Conservation (phyloP, 2,888 invertebrate species). For the Ganaspis brasiliensis region DNA sequence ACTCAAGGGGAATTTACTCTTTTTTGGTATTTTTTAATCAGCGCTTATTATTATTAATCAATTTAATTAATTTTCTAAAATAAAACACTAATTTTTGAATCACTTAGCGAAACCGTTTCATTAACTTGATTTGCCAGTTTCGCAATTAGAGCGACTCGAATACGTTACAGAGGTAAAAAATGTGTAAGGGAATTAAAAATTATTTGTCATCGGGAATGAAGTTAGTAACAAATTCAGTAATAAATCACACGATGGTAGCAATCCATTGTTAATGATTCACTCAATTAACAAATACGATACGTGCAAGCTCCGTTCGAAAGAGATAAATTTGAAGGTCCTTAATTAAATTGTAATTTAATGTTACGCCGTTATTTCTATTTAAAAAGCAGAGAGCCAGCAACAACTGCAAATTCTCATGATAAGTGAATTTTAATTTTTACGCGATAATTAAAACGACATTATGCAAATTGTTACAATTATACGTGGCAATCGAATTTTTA, state of each 20-base stretch:
- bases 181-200: not conserved
- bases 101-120: not conserved
- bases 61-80: no score
- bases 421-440: slow-evolving; percentile 8
- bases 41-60: no score
- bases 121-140: not conserved
- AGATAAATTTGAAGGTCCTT: slow-evolving; percentile 26
- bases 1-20: no score
- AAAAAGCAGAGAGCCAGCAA: not conserved
- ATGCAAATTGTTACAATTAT: not conserved
- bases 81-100: no score
- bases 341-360: slow-evolving; percentile 32
- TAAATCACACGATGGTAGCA: not conserved
- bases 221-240: not conserved
- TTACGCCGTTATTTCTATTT: slow-evolving; percentile 15
- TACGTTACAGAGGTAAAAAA: not conserved
- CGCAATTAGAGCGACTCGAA: no score
- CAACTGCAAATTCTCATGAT: not conserved
- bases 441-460: not conserved
- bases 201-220: not conserved
- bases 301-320: not conserved
- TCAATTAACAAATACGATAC: slow-evolving; percentile 30
- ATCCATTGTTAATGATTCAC: slow-evolving; percentile 14
- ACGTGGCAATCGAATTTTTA: no score
- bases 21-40: no score